Conservation (phyloP, 2,113 vertebrate genomes). For the Ictalurus punctatus region DNA sequence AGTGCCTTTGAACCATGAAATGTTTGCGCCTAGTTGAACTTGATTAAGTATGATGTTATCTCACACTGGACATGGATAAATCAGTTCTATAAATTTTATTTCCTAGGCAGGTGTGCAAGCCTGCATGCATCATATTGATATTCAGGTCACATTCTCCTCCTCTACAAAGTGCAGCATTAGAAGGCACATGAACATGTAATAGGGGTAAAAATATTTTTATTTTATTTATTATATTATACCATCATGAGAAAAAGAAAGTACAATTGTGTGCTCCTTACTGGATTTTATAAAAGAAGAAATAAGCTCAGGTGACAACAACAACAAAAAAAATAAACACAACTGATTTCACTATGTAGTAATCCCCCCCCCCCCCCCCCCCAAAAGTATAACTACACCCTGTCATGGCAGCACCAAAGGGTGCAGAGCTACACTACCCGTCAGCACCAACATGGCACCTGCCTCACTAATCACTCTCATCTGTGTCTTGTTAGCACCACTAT, state of each 20-base stretch:
- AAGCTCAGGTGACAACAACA: not conserved
- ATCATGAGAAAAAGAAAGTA: not conserved
- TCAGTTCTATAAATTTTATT: constrained; percentile 46
- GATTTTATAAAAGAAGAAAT: no score
- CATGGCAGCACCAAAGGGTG: not conserved
- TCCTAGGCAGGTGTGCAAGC: constrained; percentile 24
- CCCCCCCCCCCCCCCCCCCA: accelerated
- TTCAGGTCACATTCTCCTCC: constrained; percentile 35
- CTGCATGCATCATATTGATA: constrained; percentile 30
- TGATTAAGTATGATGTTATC: constrained; percentile 43
- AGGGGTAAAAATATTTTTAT: constrained; percentile 23
- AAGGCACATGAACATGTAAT: constrained; percentile 37
- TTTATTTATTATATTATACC: not conserved
- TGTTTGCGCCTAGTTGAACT: constrained; percentile 42
- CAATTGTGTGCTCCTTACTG: not conserved
- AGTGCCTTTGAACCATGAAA: constrained; percentile 54
- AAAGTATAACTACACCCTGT: not conserved
- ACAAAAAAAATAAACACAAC: not conserved
- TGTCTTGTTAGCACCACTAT: not conserved
- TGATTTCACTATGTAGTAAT: not conserved
- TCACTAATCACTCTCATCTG: not conserved
- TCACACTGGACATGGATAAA: constrained; percentile 31
- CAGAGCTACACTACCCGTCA: not conserved
- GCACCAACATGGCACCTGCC: not conserved
- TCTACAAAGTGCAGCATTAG: constrained; percentile 31